phyloP scores from a whole-genome alignment of 2,797 vertebrate species.

The Heliangelus exortis region DNA sequence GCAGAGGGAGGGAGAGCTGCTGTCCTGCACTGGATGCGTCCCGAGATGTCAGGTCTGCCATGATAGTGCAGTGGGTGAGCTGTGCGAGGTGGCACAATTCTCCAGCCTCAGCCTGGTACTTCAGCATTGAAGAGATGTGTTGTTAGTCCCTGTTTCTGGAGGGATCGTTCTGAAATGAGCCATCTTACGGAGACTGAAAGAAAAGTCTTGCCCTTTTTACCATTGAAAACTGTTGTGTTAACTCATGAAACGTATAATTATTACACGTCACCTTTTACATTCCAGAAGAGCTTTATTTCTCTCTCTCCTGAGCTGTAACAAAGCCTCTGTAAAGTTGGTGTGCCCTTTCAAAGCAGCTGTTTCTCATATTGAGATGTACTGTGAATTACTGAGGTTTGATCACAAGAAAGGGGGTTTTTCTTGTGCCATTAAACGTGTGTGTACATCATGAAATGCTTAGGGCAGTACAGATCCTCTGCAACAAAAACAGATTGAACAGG shows the following conservation, averaged over 20 bases:
- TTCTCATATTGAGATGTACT: slow-evolving; percentile 85
- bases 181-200: slow-evolving; percentile 77
- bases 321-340: slow-evolving; percentile 75
- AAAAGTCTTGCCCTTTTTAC: slow-evolving; percentile 76
- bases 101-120: slow-evolving; percentile 60
- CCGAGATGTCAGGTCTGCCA: slow-evolving; percentile 53
- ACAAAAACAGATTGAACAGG: slow-evolving; percentile 39
- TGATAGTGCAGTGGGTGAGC: slow-evolving; percentile 68
- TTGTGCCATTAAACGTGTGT: slow-evolving; percentile 74
- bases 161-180: slow-evolving; percentile 79
- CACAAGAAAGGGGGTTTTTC: slow-evolving; percentile 76
- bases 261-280: slow-evolving; percentile 82
- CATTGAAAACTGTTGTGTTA: slow-evolving; percentile 76
- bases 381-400: slow-evolving; percentile 71
- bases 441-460: slow-evolving; percentile 45
- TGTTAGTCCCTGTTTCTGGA: slow-evolving; percentile 70
- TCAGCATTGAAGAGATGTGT: slow-evolving; percentile 51
- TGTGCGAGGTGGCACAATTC: not conserved
- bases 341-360: slow-evolving; percentile 76
- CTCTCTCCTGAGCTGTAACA: slow-evolving; percentile 73
- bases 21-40: slow-evolving; percentile 73
- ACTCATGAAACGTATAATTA: slow-evolving; percentile 70
- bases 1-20: slow-evolving; percentile 29
- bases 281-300: slow-evolving; percentile 84
- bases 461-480: slow-evolving; percentile 49